Base-by-base conservation (phyloP, 2,113 vertebrate species). In the Ifrita kowaldi region DNA sequence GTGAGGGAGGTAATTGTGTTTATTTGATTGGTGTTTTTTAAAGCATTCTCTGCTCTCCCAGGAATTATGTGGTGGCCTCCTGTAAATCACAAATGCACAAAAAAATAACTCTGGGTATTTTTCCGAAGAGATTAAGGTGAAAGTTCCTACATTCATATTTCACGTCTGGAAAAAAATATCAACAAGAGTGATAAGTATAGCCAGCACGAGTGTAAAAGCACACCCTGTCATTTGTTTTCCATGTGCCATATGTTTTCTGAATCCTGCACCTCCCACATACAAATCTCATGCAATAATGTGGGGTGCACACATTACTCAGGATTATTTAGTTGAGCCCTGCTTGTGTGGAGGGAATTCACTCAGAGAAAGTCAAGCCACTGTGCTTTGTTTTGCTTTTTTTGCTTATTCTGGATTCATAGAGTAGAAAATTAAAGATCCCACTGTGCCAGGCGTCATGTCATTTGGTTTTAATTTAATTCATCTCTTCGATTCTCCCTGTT, bases 221-320 rank as follows among this genome's bases (percentile, higher is more conserved):
- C 93, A 97, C 92, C 65, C 94, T 97, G 96, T 91, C 93, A 95
- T 96, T 97, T 95, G 96, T 96, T 96, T 96, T 96, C 96, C 86
- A 82, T 93, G 90, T 96, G 89, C 97, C 96, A 97, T 97, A 97
- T 97, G 97, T 95, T 97, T 97, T 96, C 95, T 96, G 96, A 96
- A 96, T 97, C 89, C 95, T 91, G 87, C 92, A 96, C 97, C 97
- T 97, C 96, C 96, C 95, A 97, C 97, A 95, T 97, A 95, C 93
- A 95, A 96, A 94, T 94, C 86, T 91, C 84, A 92, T 84, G 69
- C 94, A 96, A 87, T 97, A 93, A 97, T 93, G 88, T 97, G 95
- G 95, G 92, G 93, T 92, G 87, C 92, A 92, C 93, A 87, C 82
- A 78, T 96, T 96, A 95, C 92, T 96, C 93, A 87, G 94, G 94